These are phyloP conservation scores for Muscicapa comitata DNA, from an alignment of 2,797 vertebrate genomes.

Conservation along the genomic window DNA sequence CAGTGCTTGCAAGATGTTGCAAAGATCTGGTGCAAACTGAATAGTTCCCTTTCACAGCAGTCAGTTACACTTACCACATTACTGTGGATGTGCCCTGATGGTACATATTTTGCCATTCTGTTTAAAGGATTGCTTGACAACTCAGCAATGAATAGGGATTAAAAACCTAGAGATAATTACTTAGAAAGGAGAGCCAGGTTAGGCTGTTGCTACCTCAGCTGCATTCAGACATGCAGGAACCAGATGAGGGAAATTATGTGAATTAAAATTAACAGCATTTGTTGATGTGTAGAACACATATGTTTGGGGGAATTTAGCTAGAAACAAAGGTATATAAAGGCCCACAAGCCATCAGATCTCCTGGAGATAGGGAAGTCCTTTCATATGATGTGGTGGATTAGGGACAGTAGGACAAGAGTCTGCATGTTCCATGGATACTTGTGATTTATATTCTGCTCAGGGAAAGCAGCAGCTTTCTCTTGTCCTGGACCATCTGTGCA, in stretches of 20 bases:
- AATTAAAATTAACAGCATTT: not conserved
- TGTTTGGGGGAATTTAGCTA: not conserved
- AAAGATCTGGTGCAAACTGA: not conserved
- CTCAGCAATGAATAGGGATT: not conserved
- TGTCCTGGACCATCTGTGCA: not conserved
- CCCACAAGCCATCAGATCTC: not conserved
- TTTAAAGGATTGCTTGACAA: not conserved
- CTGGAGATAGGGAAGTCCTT: not conserved
- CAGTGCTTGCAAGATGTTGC: not conserved
- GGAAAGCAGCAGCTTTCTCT: not conserved
- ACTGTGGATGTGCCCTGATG: not conserved
- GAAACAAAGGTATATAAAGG: not conserved
- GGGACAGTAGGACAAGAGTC: not conserved
- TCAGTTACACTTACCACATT: not conserved
- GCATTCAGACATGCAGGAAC: not conserved
- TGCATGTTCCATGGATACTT: not conserved
- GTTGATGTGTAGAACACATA: fast-evolving
- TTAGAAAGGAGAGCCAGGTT: not conserved
- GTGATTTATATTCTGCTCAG: not conserved
- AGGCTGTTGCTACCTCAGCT: not conserved
- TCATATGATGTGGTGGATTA: not conserved
- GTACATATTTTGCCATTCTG: not conserved
- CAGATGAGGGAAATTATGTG: not conserved
- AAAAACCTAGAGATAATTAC: not conserved
- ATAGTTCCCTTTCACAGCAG: not conserved